These are phyloP conservation scores for Lordiphosa mommai DNA, from an alignment of 1,140 invertebrate genomes.

Conservation along the genomic window DNA sequence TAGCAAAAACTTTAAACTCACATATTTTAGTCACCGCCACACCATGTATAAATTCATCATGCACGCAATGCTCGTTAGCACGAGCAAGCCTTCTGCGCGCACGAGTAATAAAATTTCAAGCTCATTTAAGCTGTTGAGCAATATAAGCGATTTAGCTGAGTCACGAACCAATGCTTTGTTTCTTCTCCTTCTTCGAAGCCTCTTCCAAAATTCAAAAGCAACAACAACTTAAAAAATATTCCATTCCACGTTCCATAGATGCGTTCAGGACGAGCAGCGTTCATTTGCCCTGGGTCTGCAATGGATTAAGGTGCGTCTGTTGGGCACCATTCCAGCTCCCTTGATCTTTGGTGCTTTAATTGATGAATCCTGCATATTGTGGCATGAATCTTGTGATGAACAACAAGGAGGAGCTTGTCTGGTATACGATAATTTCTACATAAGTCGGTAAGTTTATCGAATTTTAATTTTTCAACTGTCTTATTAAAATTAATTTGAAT, in stretches of 20 bases:
- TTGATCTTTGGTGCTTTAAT: conserved; percentile 92
- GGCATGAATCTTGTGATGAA: conserved; percentile 84
- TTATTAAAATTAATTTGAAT: not conserved
- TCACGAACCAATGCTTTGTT: too few species aligned
- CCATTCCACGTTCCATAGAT: too few species aligned
- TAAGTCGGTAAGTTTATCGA: conserved; percentile 83
- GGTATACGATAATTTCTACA: conserved; percentile 85
- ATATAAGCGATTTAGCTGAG: too few species aligned
- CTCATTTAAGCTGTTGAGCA: not conserved
- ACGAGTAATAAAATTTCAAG: too few species aligned
- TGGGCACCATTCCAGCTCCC: conserved; percentile 92
- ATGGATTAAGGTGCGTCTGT: conserved; percentile 89
- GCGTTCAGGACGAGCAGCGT: conserved; percentile 89
- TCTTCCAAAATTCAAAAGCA: too few species aligned
- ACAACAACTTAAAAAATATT: too few species aligned
- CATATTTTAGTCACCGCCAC: too few species aligned
- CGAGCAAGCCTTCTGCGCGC: too few species aligned
- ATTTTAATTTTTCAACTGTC: not conserved
- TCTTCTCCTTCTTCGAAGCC: too few species aligned
- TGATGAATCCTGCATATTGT: conserved; percentile 90
- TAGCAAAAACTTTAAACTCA: too few species aligned
- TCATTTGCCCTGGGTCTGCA: conserved; percentile 93
- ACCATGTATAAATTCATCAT: too few species aligned
- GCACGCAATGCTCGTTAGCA: too few species aligned
- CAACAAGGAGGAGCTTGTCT: conserved; percentile 83